These are phyloP conservation scores for Dicycla oo DNA, from an alignment of 2,888 invertebrate genomes.

Conservation along the genomic window DNA sequence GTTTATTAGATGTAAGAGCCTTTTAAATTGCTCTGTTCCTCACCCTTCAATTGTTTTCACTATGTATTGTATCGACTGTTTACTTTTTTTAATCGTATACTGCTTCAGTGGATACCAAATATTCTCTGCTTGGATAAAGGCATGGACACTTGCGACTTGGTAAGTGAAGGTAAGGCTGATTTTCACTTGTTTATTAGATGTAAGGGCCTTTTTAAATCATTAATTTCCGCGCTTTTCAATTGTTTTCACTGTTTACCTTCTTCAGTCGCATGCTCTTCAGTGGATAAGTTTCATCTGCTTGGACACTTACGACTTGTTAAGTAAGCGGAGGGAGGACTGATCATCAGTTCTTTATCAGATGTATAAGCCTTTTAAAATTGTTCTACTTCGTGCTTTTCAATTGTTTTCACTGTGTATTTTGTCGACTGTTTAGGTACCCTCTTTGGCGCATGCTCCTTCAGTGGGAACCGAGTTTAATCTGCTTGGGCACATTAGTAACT, in stretches of 20 bases:
- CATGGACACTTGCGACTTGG: neutral
- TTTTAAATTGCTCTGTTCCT: neutral
- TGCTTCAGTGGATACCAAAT: neutral
- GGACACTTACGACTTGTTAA: no score
- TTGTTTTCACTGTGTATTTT: slow-evolving; percentile 6
- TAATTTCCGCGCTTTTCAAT: no score
- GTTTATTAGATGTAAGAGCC: neutral
- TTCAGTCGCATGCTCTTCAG: no score
- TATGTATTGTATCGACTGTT: slow-evolving; percentile 19
- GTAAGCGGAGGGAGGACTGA: neutral
- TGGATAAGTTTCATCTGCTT: no score
- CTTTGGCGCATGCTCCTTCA: neutral
- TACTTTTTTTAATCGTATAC: no score
- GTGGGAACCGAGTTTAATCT: neutral
- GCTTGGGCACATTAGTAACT: neutral
- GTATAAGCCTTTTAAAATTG: neutral
- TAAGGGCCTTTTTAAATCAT: no score
- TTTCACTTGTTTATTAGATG: neutral
- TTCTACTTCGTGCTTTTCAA: neutral
- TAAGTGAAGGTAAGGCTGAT: neutral
- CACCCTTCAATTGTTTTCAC: neutral
- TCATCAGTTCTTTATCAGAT: neutral
- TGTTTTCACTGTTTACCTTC: no score
- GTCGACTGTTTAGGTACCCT: slow-evolving; percentile 1
- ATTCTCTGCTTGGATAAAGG: slow-evolving; percentile 10